phyloP scores from a whole-genome alignment of 2,888 invertebrate species.

The Copidosoma aretas region DNA sequence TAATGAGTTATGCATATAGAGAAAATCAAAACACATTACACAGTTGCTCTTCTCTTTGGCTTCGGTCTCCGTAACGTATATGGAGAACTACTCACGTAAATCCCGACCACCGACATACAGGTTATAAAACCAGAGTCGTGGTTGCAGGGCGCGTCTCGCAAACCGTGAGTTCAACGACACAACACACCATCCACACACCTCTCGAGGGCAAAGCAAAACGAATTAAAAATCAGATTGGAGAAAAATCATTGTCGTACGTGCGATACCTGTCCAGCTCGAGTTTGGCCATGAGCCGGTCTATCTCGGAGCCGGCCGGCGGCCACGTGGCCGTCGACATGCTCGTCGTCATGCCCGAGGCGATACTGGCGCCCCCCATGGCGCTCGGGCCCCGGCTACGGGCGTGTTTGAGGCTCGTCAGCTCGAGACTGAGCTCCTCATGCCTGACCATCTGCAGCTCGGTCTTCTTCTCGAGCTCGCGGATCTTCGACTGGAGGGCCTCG shows the following conservation, averaged over 20 bases:
- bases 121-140: too few relatives aligned
- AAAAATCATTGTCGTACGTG: constrained; percentile 25
- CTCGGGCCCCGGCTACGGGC: constrained; percentile 56
- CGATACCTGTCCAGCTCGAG: constrained; percentile 76
- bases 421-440: constrained; percentile 90
- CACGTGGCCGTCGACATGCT: constrained; percentile 63
- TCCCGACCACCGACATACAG: too few relatives aligned
- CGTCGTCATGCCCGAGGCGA: not conserved
- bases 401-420: constrained; percentile 77
- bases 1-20: too few relatives aligned
- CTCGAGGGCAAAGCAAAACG: too few relatives aligned
- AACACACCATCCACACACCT: too few relatives aligned
- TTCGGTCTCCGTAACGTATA: too few relatives aligned
- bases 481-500: constrained; percentile 80
- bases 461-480: constrained; percentile 91
- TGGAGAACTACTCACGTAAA: too few relatives aligned
- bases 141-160: too few relatives aligned
- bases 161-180: too few relatives aligned
- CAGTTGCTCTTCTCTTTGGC: too few relatives aligned
- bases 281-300: constrained; percentile 93
- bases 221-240: not conserved
- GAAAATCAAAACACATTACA: too few relatives aligned
- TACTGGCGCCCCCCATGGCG: constrained; percentile 4
- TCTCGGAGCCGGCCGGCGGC: constrained; percentile 73
- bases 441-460: constrained; percentile 72